Base-by-base conservation (phyloP, 2,113 vertebrate species). In the Cyrtonyx montezumae region DNA sequence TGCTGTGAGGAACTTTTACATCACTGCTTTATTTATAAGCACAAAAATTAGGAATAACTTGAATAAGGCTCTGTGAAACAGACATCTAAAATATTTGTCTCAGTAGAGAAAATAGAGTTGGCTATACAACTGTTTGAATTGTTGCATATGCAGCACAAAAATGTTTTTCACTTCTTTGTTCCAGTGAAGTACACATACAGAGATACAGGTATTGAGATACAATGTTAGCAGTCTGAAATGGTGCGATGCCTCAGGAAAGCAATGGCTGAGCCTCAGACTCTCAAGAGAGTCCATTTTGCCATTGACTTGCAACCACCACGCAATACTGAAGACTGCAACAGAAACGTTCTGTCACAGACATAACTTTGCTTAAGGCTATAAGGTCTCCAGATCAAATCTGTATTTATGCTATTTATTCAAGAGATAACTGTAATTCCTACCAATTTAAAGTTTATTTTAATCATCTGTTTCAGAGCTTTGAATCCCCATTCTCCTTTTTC, bases 401-500 rank as follows among this genome's bases (percentile, higher is more conserved):
- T 56, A 87, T 92, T 94, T 55, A 53, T 63, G 66, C 17, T 46
- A 87, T 90, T 75, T 93, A 71, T 42, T 91, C 45, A 73, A 94
- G 20, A 21, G 22, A 95, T 6, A 87, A 68, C 8, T 66, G 77
- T 23, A 93, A 93, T 77, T 97, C 98, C 95, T 98, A 99, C 99
- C 99, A 99, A 96, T 96, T 99, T 99, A 97, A 99, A 99, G 97
- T 99, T 99, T 97, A 99, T 99, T 98, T 99, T 99, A 96, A 99
- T 99, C 99, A 99, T 99, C 98, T 99, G 99, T 98, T 99, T 99
- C 95, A 99, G 96, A 92, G 99, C 99, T 98, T 99, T 99, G 97
- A 99, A 99, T 84, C 99, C 99, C 99, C 99, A 99, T 98, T 99
- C 99, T 97, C 99, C 99, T 93, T 99, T 99, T 97, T 99, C 99